Evolutionary conservation across 2,797 vertebrate genomes (phyloP), one percentile per base, ranked within the genome.

Genomic region (Bryconaethiops microstoma): DNA sequence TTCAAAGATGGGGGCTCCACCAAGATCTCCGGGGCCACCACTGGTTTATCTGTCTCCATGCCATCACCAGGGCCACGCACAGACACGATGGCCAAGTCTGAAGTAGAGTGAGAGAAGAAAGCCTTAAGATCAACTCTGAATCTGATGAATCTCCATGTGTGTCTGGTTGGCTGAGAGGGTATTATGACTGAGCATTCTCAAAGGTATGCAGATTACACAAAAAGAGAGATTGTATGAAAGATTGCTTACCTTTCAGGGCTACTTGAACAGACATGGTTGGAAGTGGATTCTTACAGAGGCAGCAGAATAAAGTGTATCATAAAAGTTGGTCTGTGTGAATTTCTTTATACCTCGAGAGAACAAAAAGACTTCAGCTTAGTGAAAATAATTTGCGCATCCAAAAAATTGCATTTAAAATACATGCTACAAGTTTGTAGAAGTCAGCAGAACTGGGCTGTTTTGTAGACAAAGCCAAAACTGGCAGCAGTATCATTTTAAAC

Each of bases 41-140:
- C 74, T 0, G 93, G 85, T 82, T 96, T 95, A 84, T 96, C 93
- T 0, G 92, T 99, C 95, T 99, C 98, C 98, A 99, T 99, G 87
- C 98, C 98, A 95, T 99, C 98, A 5, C 97, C 98, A 48, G 97
- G 91, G 60, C 97, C 95, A 88, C 98, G 94, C 68, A 99, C 39
- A 4, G 95, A 95, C 81, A 94, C 92, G 0, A 86, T 82, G 71
- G 91, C 86, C 48, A 90, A 88, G 82, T 74, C 92, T 90, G 80
- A 40, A n/a, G 19, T 57, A 5, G 29, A 0, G 68, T 55, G 14
- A 76, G 54, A 50, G 5, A 76, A 4, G 35, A 21, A 57, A 40
- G 14, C 12, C 23, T 67, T 52, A 19, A 29, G 67, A n/a, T 62
- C 42, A 35, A 50, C 7, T 14, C 6, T 9, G 17, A 35, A 73